These are phyloP conservation scores for Steinernema scapterisci DNA, from an alignment of 2,888 invertebrate genomes.

Conservation along the genomic window DNA sequence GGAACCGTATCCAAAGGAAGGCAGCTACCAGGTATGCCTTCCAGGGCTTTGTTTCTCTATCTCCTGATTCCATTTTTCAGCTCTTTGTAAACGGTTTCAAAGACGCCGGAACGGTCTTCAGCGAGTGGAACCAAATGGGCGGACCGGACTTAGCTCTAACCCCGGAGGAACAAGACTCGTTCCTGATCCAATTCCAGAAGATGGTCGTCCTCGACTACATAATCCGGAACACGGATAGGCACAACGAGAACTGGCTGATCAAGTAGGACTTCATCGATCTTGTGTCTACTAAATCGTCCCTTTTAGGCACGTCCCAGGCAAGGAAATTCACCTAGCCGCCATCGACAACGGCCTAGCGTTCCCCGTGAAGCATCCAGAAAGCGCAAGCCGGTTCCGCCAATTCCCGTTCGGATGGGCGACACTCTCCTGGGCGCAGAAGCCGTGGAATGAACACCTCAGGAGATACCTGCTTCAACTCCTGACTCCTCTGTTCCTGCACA, in stretches of 20 bases:
- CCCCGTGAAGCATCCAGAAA: constrained; percentile 97
- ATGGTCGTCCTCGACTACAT: constrained; percentile 64
- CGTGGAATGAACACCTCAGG: constrained; percentile 47
- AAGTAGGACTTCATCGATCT: constrained; percentile 73
- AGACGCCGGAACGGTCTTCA: constrained; percentile 94
- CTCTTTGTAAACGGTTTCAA: constrained; percentile 93
- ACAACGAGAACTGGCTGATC: constrained; percentile 99
- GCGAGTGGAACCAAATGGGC: constrained; percentile 71
- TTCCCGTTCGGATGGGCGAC: constrained; percentile 62
- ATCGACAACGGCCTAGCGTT: constrained; percentile 98
- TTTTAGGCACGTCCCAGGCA: constrained; percentile 55
- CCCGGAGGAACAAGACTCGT: constrained; percentile 69
- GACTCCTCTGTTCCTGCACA: constrained; percentile 55
- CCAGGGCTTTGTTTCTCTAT: too few relatives aligned
- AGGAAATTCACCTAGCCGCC: constrained; percentile 83
- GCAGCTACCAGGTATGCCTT: constrained; percentile 56
- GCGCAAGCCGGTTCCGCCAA: constrained; percentile 52
- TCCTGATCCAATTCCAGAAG: constrained; percentile 89
- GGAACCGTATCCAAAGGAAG: constrained; percentile 58
- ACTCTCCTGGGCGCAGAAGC: constrained; percentile 54
- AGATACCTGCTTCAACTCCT: constrained; percentile 47
- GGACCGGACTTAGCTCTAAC: constrained; percentile 48
- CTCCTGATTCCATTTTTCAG: constrained; percentile 76
- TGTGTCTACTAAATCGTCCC: neutral
- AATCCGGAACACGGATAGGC: constrained; percentile 73